A percentile compares a stretch with the other conserved stretches of the same genome.
Conservation (phyloP, 2,113 vertebrate genomes). For the Macrotus californicus region DNA sequence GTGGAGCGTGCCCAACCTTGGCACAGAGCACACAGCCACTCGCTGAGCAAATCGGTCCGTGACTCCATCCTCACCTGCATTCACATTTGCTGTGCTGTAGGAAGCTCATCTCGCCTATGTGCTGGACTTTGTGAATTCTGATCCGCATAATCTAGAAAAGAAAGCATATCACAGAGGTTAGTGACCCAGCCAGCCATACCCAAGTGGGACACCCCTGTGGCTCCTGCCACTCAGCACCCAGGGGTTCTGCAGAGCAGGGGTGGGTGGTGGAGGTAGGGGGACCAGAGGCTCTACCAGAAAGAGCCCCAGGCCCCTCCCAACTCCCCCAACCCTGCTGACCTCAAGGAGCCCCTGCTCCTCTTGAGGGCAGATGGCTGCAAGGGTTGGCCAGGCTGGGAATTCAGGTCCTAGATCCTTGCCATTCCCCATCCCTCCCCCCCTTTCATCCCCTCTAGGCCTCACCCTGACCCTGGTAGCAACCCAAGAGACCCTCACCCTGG, state of each 20-base stretch:
- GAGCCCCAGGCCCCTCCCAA: conserved; percentile 49
- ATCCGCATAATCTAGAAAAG: conserved; percentile 92
- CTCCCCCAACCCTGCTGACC: conserved; percentile 41
- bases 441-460: not conserved
- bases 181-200: conserved; percentile 76
- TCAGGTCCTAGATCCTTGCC: conserved; percentile 61
- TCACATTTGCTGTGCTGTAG: conserved; percentile 96
- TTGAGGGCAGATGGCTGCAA: conserved; percentile 45
- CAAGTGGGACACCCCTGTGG: conserved; percentile 52
- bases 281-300: not conserved
- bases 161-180: conserved; percentile 69
- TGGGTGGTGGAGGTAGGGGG: not conserved
- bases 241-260: conserved; percentile 54
- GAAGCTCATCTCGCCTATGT: conserved; percentile 93
- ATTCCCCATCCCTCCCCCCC: conserved; percentile 23
- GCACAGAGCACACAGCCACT: not conserved
- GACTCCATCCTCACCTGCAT: conserved; percentile 91
- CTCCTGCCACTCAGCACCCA: conserved; percentile 56
- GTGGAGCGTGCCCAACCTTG: not conserved
- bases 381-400: conserved; percentile 76
- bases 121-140: conserved; percentile 88
- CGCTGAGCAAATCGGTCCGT: not conserved
- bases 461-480: not conserved
- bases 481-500: not conserved
- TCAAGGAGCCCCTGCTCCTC: conserved; percentile 32